Percentiles rank a stretch among this genome's conserved stretches.
These are phyloP conservation scores for Periphyllus acericola DNA, from an alignment of 2,888 invertebrate genomes.

Conservation along the genomic window DNA sequence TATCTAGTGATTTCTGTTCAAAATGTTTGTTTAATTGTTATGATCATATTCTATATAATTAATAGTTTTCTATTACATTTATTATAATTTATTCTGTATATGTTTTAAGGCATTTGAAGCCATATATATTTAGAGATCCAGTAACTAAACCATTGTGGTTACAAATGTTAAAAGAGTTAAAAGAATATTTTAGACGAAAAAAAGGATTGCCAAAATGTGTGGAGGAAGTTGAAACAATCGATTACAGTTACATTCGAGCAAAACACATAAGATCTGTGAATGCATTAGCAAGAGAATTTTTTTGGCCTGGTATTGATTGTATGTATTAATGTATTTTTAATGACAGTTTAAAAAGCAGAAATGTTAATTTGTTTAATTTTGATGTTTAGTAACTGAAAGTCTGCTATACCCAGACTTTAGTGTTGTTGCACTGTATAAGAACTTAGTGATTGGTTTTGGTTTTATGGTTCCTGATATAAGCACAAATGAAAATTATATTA, in stretches of 20 bases:
- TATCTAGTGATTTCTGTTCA: neutral
- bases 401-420: slow-evolving; percentile 93
- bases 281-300: slow-evolving; percentile 81
- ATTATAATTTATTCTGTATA: neutral
- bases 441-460: slow-evolving; percentile 88
- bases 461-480: slow-evolving; percentile 85
- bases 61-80: neutral
- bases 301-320: slow-evolving; percentile 95
- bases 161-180: slow-evolving; percentile 75
- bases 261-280: slow-evolving; percentile 91
- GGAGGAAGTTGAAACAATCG: slow-evolving; percentile 70
- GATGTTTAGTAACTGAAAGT: slow-evolving; percentile 80
- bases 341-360: neutral
- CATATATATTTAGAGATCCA: slow-evolving; percentile 82
- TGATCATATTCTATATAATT: neutral
- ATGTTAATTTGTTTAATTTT: slow-evolving; percentile 29
- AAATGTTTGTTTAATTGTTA: neutral
- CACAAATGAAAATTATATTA: slow-evolving; percentile 86
- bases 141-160: slow-evolving; percentile 78
- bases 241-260: slow-evolving; percentile 88
- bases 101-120: slow-evolving; percentile 75
- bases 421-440: slow-evolving; percentile 85
- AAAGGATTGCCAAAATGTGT: slow-evolving; percentile 22
- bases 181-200: slow-evolving; percentile 64
- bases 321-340: slow-evolving; percentile 67